These are phyloP conservation scores for Sebastes baramenuke DNA, from an alignment of 2,797 vertebrate genomes.

Conservation along the genomic window DNA sequence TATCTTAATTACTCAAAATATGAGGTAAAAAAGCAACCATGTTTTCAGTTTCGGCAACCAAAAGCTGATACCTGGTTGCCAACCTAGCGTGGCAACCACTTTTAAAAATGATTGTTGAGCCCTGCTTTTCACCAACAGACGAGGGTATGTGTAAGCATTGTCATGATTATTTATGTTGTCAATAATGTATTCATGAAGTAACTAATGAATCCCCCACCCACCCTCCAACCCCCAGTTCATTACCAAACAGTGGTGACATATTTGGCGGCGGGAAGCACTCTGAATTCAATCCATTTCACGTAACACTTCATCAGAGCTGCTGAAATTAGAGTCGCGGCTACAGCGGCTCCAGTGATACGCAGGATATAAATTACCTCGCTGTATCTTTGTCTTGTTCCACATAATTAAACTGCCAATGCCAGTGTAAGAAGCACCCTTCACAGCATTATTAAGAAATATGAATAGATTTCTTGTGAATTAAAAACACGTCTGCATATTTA, in stretches of 20 bases:
- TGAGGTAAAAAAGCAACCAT: neutral
- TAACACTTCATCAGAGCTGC: constrained; percentile 56
- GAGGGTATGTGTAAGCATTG: neutral
- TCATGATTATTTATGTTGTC: constrained; percentile 16
- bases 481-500: neutral
- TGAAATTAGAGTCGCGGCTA: constrained; percentile 46
- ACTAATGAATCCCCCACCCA: constrained; percentile 27
- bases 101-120: neutral
- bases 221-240: constrained; percentile 1
- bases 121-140: neutral
- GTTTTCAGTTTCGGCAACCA: neutral
- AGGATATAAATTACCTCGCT: constrained; percentile 48
- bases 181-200: constrained; percentile 48
- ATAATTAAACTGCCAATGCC: constrained; percentile 63
- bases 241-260: constrained; percentile 32
- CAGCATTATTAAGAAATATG: constrained; percentile 26
- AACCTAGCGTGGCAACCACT: neutral
- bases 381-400: constrained; percentile 48
- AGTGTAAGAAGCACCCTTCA: constrained; percentile 18
- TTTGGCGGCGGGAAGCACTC: constrained; percentile 27
- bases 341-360: constrained; percentile 24
- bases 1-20: neutral
- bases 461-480: constrained; percentile 25
- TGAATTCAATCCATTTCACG: constrained; percentile 42
- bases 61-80: neutral